Evolutionary conservation across 2,888 invertebrate species (phyloP), one percentile per base, ranked within the genome.

Genomic region (Lobophora halterata): DNA sequence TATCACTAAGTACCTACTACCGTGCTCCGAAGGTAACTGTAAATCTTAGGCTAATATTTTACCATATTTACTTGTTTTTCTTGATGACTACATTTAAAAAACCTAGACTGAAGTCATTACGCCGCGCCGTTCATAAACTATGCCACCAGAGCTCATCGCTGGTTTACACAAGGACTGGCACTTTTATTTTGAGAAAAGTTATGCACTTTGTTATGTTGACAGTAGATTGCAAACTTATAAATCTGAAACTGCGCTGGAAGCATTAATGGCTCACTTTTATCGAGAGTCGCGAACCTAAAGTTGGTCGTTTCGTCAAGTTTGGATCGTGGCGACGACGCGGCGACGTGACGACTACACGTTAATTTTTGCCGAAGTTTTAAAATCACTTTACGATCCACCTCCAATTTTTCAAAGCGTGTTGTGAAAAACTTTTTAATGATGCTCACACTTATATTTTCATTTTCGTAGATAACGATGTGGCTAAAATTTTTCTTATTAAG

Each of bases 341-440:
- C 38, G 29, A 23, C 29, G 6, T 39, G 46, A 39, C 33, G 38
- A 43, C 35, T 32, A 33, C 20, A 39, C 33, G 33, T 27, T 46
- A 44, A 52, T 44, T 49, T 39, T 46, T 44, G 44, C 5, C 32
- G 17, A 46, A 46, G 25, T 43, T 43, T 39, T 25, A 35, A 44
- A 46, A 40, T 40, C 7, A 36, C 44, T 52, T 41, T 30, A 44
- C 26, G 44, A 40, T 39, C 36, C 21, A 31, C 38, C 34, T 39
- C n/a, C n/a, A n/a, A n/a, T n/a, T n/a, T n/a, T n/a, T n/a, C 39
- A 37, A 33, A 37, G 25, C 21, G 32, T 43, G 36, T 38, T 40
- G 32, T 40, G 30, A 11, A 32, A 26, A 46, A 48, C 18, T 33
- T 46, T 35, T 46, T 43, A 46, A 39, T 51, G 30, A 46, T 32